These are phyloP conservation scores for Crypturellus undulatus DNA, from an alignment of 2,113 vertebrate species.

Conservation along the genomic window DNA sequence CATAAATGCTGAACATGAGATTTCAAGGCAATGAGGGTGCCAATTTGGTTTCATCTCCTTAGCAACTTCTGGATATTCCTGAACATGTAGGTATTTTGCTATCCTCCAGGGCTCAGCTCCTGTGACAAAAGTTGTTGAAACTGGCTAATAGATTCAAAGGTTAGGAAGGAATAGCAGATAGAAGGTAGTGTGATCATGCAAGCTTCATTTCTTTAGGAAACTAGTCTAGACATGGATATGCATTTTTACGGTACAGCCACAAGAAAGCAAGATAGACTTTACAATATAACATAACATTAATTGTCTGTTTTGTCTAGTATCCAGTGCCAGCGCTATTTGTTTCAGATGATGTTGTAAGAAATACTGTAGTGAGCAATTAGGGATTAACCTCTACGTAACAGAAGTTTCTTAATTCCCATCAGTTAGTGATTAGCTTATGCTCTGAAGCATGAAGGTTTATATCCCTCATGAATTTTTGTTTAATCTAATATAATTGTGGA, in stretches of 20 bases:
- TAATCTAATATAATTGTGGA: conserved; percentile 70
- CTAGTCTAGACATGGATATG: not conserved
- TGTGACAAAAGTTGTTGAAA: not conserved
- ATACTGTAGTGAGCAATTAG: conserved; percentile 58
- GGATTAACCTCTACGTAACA: conserved; percentile 70
- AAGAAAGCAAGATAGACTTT: conserved; percentile 17
- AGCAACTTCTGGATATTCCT: not conserved
- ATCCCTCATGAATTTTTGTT: conserved; percentile 68
- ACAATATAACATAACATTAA: conserved; percentile 35
- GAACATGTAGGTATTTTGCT: not conserved
- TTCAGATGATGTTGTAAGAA: conserved; percentile 62
- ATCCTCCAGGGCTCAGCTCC: not conserved
- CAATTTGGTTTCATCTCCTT: not conserved
- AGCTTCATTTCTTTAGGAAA: conserved; percentile 5
- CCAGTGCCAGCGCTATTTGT: conserved; percentile 18
- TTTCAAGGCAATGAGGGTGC: not conserved
- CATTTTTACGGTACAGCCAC: not conserved
- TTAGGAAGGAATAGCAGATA: not conserved
- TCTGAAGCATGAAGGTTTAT: conserved; percentile 69
- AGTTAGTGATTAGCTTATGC: conserved; percentile 70
- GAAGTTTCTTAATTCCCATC: conserved; percentile 71
- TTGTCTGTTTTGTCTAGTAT: conserved; percentile 48
- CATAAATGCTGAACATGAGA: not conserved
- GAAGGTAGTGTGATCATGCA: fast-evolving
- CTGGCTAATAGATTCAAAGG: not conserved